Evolutionary conservation across 2,888 invertebrate species (phyloP).

Genomic region (Thereva unica): DNA sequence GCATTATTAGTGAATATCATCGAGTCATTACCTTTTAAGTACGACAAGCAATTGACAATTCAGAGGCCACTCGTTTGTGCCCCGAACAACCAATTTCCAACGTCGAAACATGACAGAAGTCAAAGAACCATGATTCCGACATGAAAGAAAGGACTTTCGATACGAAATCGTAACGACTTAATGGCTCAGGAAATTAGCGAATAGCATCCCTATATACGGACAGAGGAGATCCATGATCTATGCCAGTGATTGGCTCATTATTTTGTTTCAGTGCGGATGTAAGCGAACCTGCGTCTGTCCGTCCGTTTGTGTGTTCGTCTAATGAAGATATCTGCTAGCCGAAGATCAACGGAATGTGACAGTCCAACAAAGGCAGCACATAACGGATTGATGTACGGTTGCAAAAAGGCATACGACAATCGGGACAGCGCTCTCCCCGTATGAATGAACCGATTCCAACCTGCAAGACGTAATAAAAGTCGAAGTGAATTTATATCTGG

Average conservation of each 20-base stretch:
- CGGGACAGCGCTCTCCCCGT: neutral
- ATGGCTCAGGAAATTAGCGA: constrained; percentile 28
- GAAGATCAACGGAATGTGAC: constrained; percentile 17
- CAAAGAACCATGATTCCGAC: too few relatives aligned
- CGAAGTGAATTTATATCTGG: constrained; percentile 30
- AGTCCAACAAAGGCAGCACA: constrained; percentile 16
- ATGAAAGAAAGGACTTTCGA: too few relatives aligned
- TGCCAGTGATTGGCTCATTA: neutral
- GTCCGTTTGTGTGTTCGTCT: constrained; percentile 7
- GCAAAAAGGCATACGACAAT: neutral
- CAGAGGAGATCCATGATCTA: constrained; percentile 11
- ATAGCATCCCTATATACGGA: constrained; percentile 10
- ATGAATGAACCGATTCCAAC: constrained; percentile 32
- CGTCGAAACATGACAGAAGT: too few relatives aligned
- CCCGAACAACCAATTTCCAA: too few relatives aligned
- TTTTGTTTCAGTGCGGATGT: constrained; percentile 9
- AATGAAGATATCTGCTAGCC: constrained; percentile 24
- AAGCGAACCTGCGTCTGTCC: neutral
- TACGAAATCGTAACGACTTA: constrained; percentile 15
- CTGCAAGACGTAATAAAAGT: constrained; percentile 29
- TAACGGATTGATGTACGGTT: constrained; percentile 17
- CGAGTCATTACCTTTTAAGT: too few relatives aligned
- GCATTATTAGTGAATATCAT: too few relatives aligned
- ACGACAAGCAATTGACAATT: too few relatives aligned
- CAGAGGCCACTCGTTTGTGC: too few relatives aligned